Percentiles rank a stretch among this genome's conserved stretches.
Conservation (phyloP, 2,888 invertebrate genomes). For the Leucophora obtusa region DNA sequence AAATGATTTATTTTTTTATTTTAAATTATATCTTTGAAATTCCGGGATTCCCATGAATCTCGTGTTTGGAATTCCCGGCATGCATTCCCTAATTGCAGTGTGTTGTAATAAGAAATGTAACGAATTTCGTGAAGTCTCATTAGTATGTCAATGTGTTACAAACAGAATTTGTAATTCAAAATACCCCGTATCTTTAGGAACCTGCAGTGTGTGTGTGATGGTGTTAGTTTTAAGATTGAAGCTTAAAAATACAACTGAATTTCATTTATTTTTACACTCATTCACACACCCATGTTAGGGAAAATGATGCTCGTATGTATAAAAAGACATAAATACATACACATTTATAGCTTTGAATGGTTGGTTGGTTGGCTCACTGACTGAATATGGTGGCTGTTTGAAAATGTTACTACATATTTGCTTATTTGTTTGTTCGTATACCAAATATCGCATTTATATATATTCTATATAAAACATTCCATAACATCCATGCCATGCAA, state of each 20-base stretch:
- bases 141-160: constrained; percentile 43
- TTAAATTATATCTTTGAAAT: no score
- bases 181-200: background rate
- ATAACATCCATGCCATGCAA: background rate
- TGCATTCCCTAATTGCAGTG: no score
- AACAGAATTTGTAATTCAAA: constrained; percentile 45
- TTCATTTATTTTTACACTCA: constrained; percentile 12
- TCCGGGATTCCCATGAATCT: no score
- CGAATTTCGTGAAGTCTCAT: constrained; percentile 28
- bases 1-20: no score
- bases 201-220: background rate
- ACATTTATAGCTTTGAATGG: background rate
- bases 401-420: constrained; percentile 8
- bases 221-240: background rate
- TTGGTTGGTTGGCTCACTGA: background rate
- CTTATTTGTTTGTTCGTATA: background rate
- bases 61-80: no score
- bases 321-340: background rate
- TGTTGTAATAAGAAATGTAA: no score
- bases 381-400: constrained; percentile 3
- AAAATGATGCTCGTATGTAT: no score
- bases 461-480: background rate
- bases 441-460: background rate
- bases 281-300: background rate
- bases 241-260: background rate